Percentiles rank a stretch among this genome's conserved stretches.
Conservation (phyloP, 2,797 vertebrate species). For the Labeo calbasu region DNA sequence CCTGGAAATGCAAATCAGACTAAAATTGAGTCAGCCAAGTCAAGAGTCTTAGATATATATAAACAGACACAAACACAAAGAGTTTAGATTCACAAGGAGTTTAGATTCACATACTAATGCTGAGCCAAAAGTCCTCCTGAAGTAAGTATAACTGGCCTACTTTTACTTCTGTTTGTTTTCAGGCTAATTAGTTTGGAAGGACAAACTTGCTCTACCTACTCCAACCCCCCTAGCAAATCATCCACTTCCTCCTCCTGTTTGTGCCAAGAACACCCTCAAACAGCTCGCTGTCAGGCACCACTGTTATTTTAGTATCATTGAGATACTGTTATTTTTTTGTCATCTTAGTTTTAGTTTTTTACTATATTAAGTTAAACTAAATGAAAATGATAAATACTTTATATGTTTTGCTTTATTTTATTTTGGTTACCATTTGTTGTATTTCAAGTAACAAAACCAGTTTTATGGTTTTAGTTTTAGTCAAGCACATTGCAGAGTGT, state of each 20-base stretch:
- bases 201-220: slow-evolving; percentile 68
- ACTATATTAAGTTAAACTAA: neutral
- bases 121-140: neutral
- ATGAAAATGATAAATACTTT: neutral
- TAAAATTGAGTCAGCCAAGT: neutral
- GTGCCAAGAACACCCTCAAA: slow-evolving; percentile 75
- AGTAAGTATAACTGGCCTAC: slow-evolving; percentile 75
- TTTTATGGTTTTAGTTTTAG: neutral
- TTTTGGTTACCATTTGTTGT: neutral
- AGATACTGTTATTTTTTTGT: neutral
- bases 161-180: slow-evolving; percentile 79
- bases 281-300: slow-evolving; percentile 53
- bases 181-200: slow-evolving; percentile 69
- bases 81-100: neutral
- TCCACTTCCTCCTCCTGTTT: slow-evolving; percentile 66
- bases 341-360: neutral
- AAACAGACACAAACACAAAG: neutral
- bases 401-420: neutral
- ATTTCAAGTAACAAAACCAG: neutral
- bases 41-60: neutral
- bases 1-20: neutral
- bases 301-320: slow-evolving; percentile 4
- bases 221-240: slow-evolving; percentile 70
- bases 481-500: neutral
- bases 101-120: slow-evolving; percentile 4